Base-by-base conservation (phyloP, 2,113 vertebrate genomes). In the Boleophthalmus pectinirostris region DNA sequence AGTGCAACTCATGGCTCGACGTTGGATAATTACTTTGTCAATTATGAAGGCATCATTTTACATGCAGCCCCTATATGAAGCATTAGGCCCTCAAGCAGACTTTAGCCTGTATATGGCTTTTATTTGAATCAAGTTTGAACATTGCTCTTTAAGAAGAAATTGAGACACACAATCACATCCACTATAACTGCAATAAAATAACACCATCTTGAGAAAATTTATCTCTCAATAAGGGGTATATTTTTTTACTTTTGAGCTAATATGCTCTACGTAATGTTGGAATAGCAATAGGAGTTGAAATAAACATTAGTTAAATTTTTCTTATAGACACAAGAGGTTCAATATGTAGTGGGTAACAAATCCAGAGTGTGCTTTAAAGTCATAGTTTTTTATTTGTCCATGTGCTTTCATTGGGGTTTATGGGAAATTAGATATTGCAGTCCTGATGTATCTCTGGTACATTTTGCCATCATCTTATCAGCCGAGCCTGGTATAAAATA, bases 401-500 rank as follows among this genome's bases (percentile, higher is more conserved):
- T 10, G 58, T 20, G 16, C 56, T 64, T 43, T 38, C 7, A 64
- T 35, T 20, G 20, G 33, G 9, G 60, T 64, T 64, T 64, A 35
- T 38, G 61, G 38, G 35, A 38, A 64, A 64, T 38, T n/a, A 43
- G 61, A 43, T 18, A 7, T 38, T 64, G 33, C 33, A n/a, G 33
- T 11, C 1, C 33, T 64, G 33, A 64, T 64, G 18, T 43, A 43
- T 64, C 18, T 16, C 25, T 64, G 33, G 18, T 64, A n/a, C 61
- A 38, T 38, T 64, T 64, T 38, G 60, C 16, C 11, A 8, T 64
- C 18, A 21, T 64, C 61, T 64, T 64, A 64, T 64, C 61, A 13
- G 61, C 29, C 33, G n/a, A 33, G 61, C 29, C 61, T 38, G 21
- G 61, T 35, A 64, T 64, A 38, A 64, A 64, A 18, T 64, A 66